Conservation (phyloP, 2,797 vertebrate species). For the Glyptemys insculpta region DNA sequence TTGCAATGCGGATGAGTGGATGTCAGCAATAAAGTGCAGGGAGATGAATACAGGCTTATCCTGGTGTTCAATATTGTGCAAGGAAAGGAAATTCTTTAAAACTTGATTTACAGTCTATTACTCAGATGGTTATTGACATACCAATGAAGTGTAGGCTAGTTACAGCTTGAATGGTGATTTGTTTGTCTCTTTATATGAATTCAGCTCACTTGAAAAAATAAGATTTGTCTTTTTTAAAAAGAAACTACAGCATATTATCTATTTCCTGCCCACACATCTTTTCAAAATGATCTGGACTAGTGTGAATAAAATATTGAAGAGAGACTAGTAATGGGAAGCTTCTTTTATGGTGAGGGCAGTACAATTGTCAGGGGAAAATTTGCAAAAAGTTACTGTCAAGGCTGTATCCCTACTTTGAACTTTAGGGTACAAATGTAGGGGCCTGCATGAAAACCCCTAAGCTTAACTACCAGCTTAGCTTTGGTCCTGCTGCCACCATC, state of each 20-base stretch:
- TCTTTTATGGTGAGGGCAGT: not conserved
- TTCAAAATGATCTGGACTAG: not conserved
- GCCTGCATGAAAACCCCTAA: too few relatives aligned
- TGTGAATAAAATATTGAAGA: not conserved
- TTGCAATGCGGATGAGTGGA: not conserved
- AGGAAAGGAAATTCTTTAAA: constrained; percentile 5
- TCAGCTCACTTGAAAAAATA: not conserved
- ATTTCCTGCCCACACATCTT: not conserved
- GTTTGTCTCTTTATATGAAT: not conserved
- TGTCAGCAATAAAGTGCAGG: not conserved
- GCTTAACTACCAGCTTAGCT: too few relatives aligned
- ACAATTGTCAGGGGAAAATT: fast-evolving
- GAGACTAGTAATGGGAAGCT: not conserved
- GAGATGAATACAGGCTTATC: not conserved
- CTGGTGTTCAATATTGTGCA: constrained; percentile 39
- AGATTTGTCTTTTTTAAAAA: not conserved
- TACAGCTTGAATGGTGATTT: not conserved
- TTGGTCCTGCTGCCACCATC: too few relatives aligned
- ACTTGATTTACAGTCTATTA: constrained; percentile 45
- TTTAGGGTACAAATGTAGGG: too few relatives aligned
- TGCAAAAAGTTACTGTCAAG: not conserved
- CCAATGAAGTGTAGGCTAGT: not conserved
- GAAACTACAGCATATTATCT: not conserved
- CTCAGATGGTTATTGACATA: constrained; percentile 20
- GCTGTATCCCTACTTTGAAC: too few relatives aligned